Evolutionary conservation across 2,888 invertebrate genomes (phyloP), one percentile per base, ranked within the genome.

Genomic region (Vandiemenella viatica): DNA sequence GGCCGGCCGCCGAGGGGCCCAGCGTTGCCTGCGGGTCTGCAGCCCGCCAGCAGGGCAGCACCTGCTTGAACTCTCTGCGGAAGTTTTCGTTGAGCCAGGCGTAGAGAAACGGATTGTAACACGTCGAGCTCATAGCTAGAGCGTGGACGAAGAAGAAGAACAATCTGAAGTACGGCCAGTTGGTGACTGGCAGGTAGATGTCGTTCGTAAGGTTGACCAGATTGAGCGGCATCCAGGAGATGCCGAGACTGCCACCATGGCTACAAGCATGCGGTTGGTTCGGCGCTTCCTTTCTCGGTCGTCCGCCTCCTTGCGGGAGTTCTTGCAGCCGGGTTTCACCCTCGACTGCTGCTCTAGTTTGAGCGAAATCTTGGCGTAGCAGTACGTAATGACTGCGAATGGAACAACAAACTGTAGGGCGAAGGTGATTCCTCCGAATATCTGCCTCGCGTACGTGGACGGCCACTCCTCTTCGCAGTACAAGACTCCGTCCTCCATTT

Each of bases 11-110:
- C n/a, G n/a, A n/a, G n/a, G n/a, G n/a, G n/a, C n/a, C n/a, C n/a
- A n/a, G n/a, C n/a, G n/a, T n/a, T n/a, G n/a, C n/a, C n/a, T n/a
- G n/a, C n/a, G n/a, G 57, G 79, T n/a, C n/a, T n/a, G n/a, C n/a
- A n/a, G n/a, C n/a, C n/a, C n/a, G n/a, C n/a, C n/a, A 74, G 57
- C 79, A 80, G 1, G 80, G 80, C 46, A 81, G 64, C 32, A 60
- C 59, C 56, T 61, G 66, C 62, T 80, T 85, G 66, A 90, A 90
- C 65, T 90, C 89, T 62, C 90, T 89, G 43, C 89, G 76, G 65
- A 92, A 92, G 68, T 89, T 90, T 57, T 91, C 92, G 67, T 93
- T 95, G 66, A 93, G 76, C 91, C 92, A 93, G 16, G 92, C 92
- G 68, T 93, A 93, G 13, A 93, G 73, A 63, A 93, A 88, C 0